Evolutionary conservation across 1,140 invertebrate genomes (phyloP).

Genomic region (Chironomus striatipennis): DNA sequence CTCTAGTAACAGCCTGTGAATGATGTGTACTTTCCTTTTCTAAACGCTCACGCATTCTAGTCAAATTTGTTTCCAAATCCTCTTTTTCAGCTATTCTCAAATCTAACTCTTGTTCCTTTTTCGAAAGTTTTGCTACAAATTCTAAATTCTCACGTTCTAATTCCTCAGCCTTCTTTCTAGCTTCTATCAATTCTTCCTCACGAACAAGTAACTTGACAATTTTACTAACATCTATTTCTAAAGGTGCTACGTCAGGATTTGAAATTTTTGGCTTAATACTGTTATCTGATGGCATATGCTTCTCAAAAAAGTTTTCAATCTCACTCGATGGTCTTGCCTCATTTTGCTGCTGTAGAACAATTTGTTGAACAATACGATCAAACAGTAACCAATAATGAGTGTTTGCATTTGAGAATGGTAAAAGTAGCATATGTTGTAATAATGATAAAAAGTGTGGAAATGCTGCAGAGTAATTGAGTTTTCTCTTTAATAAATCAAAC

Average conservation of each 20-base stretch:
- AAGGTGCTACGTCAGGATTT: constrained; percentile 73
- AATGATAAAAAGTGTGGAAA: constrained; percentile 89
- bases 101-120: constrained; percentile 91
- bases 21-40: constrained; percentile 83
- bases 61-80: constrained; percentile 75
- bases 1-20: constrained; percentile 75
- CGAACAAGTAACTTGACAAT: constrained; percentile 85
- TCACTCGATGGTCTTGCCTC: constrained; percentile 40
- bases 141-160: constrained; percentile 84
- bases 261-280: constrained; percentile 39
- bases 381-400: constrained; percentile 90
- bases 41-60: constrained; percentile 76
- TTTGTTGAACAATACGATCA: constrained; percentile 92
- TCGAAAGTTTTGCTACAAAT: constrained; percentile 71
- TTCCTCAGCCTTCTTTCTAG: constrained; percentile 77
- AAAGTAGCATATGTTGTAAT: constrained; percentile 79
- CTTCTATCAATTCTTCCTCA: constrained; percentile 85
- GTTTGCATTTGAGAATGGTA: constrained; percentile 76
- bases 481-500: constrained; percentile 87
- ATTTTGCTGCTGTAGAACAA: constrained; percentile 78
- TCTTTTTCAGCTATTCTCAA: constrained; percentile 83
- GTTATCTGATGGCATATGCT: constrained; percentile 29
- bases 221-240: constrained; percentile 86
- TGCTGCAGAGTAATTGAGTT: constrained; percentile 84
- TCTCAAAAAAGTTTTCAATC: constrained; percentile 31